Percentiles rank a stretch among this genome's conserved stretches.
phyloP scores from a whole-genome alignment of 2,113 vertebrate species.

The Morphnarchus princeps region DNA sequence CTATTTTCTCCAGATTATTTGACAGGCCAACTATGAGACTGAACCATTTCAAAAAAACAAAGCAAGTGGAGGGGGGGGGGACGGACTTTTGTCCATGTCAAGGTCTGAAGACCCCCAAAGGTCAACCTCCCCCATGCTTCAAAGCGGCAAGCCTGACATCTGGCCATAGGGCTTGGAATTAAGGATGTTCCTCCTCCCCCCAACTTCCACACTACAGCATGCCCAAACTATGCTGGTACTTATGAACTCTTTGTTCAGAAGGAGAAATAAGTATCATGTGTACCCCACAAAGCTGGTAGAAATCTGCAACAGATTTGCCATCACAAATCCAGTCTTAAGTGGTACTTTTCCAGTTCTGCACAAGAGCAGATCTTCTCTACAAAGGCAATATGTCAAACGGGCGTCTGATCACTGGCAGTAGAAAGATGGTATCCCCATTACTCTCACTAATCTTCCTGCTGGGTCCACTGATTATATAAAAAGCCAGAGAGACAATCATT shows the following conservation, averaged over 20 bases:
- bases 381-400: not conserved
- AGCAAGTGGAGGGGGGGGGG: not conserved
- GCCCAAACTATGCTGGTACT: not conserved
- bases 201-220: not conserved
- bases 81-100: not conserved
- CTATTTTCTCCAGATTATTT: not conserved
- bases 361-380: not conserved
- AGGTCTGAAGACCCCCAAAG: not conserved
- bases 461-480: not conserved
- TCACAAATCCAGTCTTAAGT: not conserved
- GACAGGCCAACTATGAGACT: not conserved
- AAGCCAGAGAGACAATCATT: not conserved
- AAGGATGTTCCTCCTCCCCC: not conserved
- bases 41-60: not conserved
- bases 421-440: not conserved
- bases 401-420: not conserved
- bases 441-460: not conserved
- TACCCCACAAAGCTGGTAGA: not conserved
- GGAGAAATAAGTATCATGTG: not conserved
- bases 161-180: not conserved
- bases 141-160: not conserved
- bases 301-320: not conserved
- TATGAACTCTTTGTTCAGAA: not conserved
- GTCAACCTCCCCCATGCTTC: fast-evolving
- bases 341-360: not conserved